Evolutionary conservation across 2,113 vertebrate species (phyloP).

Genomic region (Notothenia rossii): DNA sequence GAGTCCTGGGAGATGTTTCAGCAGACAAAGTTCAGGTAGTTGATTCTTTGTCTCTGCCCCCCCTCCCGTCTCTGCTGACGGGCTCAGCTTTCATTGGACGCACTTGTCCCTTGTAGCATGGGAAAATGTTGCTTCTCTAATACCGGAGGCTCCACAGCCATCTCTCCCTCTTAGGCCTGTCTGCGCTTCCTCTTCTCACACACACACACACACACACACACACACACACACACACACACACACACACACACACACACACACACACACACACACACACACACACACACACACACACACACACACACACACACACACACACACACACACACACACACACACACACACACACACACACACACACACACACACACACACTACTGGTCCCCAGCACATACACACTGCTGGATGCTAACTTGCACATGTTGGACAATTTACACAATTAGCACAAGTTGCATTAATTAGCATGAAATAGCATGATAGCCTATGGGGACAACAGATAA

Average conservation of each 20-base stretch:
- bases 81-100: background rate
- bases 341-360: background rate
- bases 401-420: no score
- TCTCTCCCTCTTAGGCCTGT: background rate
- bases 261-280: background rate
- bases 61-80: background rate
- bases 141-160: background rate
- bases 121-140: conserved; percentile 20
- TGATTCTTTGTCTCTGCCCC: conserved; percentile 48
- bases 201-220: background rate
- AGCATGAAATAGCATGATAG: no score
- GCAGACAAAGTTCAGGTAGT: conserved; percentile 85
- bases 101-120: conserved; percentile 4
- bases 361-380: no score
- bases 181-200: conserved; percentile 26
- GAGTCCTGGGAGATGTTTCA: conserved; percentile 82
- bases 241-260: background rate
- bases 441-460: no score
- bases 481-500: no score
- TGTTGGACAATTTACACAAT: no score
- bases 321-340: background rate
- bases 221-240: background rate
- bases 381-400: no score
- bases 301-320: background rate
- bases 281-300: no score